Evolutionary conservation across 2,113 vertebrate species (phyloP).

Genomic region (Zosterops japonicus): DNA sequence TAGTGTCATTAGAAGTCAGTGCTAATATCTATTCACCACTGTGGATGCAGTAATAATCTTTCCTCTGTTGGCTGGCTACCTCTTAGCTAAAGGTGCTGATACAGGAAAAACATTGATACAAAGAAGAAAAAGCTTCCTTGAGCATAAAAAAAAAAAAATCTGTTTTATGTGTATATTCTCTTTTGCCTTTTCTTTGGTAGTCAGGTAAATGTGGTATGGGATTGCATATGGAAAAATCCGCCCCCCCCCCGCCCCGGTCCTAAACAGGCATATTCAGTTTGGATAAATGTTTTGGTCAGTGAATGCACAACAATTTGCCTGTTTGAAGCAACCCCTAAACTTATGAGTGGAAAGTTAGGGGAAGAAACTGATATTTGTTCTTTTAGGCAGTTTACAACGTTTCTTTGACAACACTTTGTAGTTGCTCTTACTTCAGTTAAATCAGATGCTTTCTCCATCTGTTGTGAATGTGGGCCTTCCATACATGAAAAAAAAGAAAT

Average conservation of each 20-base stretch:
- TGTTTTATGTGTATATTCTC: background rate
- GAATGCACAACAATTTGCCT: background rate
- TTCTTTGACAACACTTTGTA: background rate
- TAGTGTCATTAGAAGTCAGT: background rate
- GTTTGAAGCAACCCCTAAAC: background rate
- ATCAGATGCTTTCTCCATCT: conserved; percentile 20
- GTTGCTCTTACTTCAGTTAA: conserved; percentile 8
- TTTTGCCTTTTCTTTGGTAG: background rate
- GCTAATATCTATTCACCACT: background rate
- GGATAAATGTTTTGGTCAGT: background rate
- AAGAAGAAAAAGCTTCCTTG: background rate
- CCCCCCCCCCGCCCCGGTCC: too few relatives aligned
- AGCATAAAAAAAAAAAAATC: background rate
- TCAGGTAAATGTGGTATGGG: background rate
- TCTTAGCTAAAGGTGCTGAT: background rate
- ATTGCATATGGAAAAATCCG: background rate
- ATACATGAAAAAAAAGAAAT: background rate
- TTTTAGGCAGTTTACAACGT: background rate
- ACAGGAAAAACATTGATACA: background rate
- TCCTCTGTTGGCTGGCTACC: background rate
- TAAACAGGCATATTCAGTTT: background rate
- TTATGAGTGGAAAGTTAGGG: background rate
- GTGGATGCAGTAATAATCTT: background rate
- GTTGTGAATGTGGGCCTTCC: background rate
- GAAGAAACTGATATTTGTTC: background rate